These are phyloP conservation scores for Ammodytes marinus DNA, from an alignment of 2,113 vertebrate species.

Conservation along the genomic window DNA sequence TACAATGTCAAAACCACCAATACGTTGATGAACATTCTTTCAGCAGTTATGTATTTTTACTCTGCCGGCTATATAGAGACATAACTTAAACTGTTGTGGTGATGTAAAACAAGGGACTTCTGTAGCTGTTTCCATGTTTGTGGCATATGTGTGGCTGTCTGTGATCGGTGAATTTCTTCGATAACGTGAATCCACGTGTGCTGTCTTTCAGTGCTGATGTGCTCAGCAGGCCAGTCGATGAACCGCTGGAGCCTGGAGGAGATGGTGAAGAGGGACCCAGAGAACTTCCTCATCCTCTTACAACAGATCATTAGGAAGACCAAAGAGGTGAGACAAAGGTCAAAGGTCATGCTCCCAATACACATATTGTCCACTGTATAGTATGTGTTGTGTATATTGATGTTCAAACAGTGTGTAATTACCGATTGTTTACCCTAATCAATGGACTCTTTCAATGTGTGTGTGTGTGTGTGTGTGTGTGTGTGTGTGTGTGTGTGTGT, in stretches of 20 bases:
- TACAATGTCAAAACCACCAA: background rate
- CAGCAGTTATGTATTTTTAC: background rate
- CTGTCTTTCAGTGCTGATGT: slow-evolving; percentile 69
- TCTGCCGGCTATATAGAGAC: background rate
- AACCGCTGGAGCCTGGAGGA: slow-evolving; percentile 98
- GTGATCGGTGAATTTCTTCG: background rate
- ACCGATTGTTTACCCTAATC: background rate
- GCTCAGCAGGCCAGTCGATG: slow-evolving; percentile 91
- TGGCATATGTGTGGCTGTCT: background rate
- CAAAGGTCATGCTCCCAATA: background rate
- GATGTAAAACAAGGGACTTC: background rate
- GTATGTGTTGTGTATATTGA: background rate
- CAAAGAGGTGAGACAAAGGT: slow-evolving; percentile 86
- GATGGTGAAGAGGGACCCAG: slow-evolving; percentile 92
- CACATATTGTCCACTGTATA: too few relatives aligned
- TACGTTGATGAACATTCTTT: background rate
- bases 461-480: slow-evolving; percentile 17
- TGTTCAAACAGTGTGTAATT: background rate
- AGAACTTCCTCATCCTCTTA: slow-evolving; percentile 94
- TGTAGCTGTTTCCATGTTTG: background rate
- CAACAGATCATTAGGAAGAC: slow-evolving; percentile 94
- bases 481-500: slow-evolving; percentile 18
- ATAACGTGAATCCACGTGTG: background rate
- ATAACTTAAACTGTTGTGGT: background rate
- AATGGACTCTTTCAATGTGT: background rate